Evolutionary conservation across 2,113 vertebrate species (phyloP).

Genomic region (Ceuthmochares aereus): DNA sequence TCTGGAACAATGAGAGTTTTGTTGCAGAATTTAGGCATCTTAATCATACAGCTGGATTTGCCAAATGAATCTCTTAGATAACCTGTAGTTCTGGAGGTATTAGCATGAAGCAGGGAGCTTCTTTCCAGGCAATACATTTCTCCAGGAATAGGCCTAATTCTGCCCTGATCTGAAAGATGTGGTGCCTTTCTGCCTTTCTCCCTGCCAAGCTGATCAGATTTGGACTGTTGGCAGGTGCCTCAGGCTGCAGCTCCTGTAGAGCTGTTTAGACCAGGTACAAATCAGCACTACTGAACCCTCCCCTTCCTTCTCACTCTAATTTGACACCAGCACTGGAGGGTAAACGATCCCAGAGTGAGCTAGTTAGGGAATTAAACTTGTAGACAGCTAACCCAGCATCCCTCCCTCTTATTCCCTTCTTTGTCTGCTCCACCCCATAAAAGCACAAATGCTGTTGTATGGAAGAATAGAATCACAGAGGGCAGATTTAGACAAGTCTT

Average conservation of each 20-base stretch:
- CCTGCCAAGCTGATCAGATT: neutral
- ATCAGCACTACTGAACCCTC: fast-evolving
- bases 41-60: neutral
- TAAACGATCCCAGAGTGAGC: neutral
- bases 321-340: fast-evolving
- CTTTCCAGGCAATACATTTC: neutral
- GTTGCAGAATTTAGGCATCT: neutral
- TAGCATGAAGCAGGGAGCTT: neutral
- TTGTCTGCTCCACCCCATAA: neutral
- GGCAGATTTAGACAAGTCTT: neutral
- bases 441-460: neutral
- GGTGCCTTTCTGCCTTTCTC: neutral
- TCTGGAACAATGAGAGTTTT: neutral
- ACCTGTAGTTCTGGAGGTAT: neutral
- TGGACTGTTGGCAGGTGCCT: neutral
- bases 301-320: fast-evolving
- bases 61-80: neutral
- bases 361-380: neutral
- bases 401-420: neutral
- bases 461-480: neutral
- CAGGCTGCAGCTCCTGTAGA: neutral
- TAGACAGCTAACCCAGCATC: neutral
- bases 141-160: neutral
- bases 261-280: neutral
- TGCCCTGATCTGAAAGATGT: neutral